phyloP scores from a whole-genome alignment of 2,797 vertebrate species.

The Bovichtus diacanthus region DNA sequence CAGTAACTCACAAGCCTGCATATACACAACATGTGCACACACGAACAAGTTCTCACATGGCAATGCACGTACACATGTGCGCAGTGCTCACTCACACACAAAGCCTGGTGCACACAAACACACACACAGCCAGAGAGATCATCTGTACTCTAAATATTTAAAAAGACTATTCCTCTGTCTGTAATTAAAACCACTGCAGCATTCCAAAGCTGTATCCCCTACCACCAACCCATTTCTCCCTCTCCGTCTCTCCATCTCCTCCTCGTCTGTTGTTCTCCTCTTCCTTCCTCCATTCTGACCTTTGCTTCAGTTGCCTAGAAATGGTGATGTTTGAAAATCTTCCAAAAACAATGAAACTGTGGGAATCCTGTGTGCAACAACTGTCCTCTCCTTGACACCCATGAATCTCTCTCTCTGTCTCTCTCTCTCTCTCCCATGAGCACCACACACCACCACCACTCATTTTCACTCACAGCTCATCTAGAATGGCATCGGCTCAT shows the following conservation, averaged over 20 bases:
- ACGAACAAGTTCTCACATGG: slow-evolving; percentile 33
- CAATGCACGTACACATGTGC: not conserved
- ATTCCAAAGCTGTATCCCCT: slow-evolving; percentile 68
- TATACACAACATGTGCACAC: slow-evolving; percentile 25
- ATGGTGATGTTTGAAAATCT: slow-evolving; percentile 71
- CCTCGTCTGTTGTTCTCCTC: slow-evolving; percentile 44
- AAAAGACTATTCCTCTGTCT: slow-evolving; percentile 78
- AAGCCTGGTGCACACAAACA: slow-evolving; percentile 49
- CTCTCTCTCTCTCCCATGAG: not conserved
- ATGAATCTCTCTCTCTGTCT: slow-evolving; percentile 28
- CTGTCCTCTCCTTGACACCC: slow-evolving; percentile 73
- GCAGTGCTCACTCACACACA: slow-evolving; percentile 11
- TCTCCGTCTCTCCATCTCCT: slow-evolving; percentile 21
- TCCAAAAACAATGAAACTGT: slow-evolving; percentile 74
- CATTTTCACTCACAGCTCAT: slow-evolving; percentile 54
- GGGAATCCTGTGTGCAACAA: slow-evolving; percentile 63
- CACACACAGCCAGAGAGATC: slow-evolving; percentile 57
- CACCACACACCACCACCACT: slow-evolving; percentile 7
- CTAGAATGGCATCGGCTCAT: slow-evolving; percentile 43
- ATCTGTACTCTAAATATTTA: slow-evolving; percentile 85
- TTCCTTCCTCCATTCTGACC: slow-evolving; percentile 69
- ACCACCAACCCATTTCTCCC: slow-evolving; percentile 48
- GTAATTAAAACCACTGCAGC: slow-evolving; percentile 83
- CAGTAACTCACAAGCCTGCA: slow-evolving; percentile 4
- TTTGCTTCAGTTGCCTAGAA: slow-evolving; percentile 75